Evolutionary conservation across 2,888 invertebrate species (phyloP).

Genomic region (Agrochola macilenta): DNA sequence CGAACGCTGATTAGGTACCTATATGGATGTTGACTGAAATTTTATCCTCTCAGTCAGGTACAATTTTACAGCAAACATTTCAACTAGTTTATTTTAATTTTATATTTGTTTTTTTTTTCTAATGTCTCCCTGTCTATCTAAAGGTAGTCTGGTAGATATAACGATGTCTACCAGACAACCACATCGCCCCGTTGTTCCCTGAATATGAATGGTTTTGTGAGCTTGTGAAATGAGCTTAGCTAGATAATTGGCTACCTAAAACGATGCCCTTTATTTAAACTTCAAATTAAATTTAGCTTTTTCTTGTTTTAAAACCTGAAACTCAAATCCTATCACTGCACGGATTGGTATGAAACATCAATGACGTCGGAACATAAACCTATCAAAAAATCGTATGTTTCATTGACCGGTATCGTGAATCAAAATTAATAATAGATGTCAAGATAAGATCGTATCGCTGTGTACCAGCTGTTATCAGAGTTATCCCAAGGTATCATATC

Average conservation of each 20-base stretch:
- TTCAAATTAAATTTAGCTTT: neutral
- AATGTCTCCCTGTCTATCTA: neutral
- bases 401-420: constrained; percentile 42
- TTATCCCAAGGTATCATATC: constrained; percentile 44
- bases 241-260: neutral
- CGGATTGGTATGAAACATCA: neutral
- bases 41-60: neutral
- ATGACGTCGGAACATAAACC: neutral
- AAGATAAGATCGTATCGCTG: constrained; percentile 40
- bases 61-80: neutral
- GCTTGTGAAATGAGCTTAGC: neutral
- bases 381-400: constrained; percentile 1
- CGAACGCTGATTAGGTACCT: too few species aligned
- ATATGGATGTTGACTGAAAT: neutral
- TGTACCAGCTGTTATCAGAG: constrained; percentile 22
- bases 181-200: neutral
- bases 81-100: neutral
- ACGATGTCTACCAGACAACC: too few species aligned
- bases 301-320: neutral
- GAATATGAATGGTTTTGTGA: neutral
- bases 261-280: too few species aligned
- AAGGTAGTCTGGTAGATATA: neutral
- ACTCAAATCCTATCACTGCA: neutral
- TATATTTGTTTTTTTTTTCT: neutral
- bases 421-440: constrained; percentile 53